Conservation (phyloP, 2,888 invertebrate species). For the Fragum sueziense region DNA sequence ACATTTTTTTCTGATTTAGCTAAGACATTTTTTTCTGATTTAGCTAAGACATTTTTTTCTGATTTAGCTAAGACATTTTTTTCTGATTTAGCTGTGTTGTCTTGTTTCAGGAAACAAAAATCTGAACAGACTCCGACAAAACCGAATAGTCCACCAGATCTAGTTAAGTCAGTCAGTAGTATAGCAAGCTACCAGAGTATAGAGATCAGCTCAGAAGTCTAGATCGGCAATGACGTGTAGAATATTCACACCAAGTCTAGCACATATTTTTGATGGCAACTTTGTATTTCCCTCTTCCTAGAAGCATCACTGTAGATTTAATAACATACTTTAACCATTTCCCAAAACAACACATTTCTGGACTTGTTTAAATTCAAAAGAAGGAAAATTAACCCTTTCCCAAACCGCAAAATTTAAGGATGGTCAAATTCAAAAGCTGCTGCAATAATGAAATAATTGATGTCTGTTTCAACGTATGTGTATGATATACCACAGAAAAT, state of each 20-base stretch:
- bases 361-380: neutral
- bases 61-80: no score
- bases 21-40: no score
- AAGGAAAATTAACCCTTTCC: neutral
- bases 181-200: constrained; percentile 13
- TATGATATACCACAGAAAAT: no score
- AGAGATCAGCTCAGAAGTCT: constrained; percentile 13
- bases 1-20: no score
- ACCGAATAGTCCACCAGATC: neutral
- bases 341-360: neutral
- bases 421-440: no score
- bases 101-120: constrained; percentile 11
- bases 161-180: neutral
- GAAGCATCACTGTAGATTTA: neutral
- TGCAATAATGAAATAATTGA: no score
- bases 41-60: neutral
- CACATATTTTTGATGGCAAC: no score
- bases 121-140: neutral
- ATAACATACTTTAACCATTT: neutral
- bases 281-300: neutral
- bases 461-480: no score
- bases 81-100: neutral
- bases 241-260: no score
- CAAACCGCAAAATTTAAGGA: neutral
- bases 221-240: no score